Conservation (phyloP, 2,113 vertebrate genomes). For the Baryphthengus martii region DNA sequence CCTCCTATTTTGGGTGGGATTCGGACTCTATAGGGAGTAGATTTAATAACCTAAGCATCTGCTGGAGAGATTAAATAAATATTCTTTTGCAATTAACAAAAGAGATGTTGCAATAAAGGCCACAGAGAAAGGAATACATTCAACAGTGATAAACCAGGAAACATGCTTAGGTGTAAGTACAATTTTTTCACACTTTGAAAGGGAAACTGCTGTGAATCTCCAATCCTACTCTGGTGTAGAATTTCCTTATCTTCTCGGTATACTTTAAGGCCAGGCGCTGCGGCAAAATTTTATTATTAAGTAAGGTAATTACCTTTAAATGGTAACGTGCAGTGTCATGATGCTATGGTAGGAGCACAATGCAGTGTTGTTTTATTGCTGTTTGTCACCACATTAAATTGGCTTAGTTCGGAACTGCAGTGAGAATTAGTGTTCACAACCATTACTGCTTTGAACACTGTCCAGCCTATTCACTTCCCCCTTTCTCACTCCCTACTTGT, state of each 20-base stretch:
- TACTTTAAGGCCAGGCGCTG: not conserved
- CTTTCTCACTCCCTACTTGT: fast-evolving
- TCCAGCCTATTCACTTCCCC: not conserved
- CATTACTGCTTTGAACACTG: not conserved
- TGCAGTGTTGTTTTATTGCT: not conserved
- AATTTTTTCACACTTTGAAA: not conserved
- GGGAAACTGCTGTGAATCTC: not conserved
- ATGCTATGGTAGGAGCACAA: not conserved
- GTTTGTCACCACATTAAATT: not conserved
- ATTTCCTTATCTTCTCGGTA: not conserved
- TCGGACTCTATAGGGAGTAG: not conserved
- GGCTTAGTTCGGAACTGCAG: not conserved
- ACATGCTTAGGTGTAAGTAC: not conserved
- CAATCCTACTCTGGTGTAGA: not conserved
- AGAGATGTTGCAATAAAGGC: not conserved
- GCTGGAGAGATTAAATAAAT: not conserved
- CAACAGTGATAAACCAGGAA: not conserved
- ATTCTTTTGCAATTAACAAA: not conserved
- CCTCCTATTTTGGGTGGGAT: not conserved
- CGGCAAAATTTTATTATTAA: not conserved
- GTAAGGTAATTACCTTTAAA: not conserved
- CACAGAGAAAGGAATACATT: not conserved
- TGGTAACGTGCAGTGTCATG: not conserved
- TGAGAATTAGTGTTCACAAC: not conserved
- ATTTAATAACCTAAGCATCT: not conserved